Evolutionary conservation across 2,888 invertebrate species (phyloP).

Genomic region (Dyspetes luteomarginatus): DNA sequence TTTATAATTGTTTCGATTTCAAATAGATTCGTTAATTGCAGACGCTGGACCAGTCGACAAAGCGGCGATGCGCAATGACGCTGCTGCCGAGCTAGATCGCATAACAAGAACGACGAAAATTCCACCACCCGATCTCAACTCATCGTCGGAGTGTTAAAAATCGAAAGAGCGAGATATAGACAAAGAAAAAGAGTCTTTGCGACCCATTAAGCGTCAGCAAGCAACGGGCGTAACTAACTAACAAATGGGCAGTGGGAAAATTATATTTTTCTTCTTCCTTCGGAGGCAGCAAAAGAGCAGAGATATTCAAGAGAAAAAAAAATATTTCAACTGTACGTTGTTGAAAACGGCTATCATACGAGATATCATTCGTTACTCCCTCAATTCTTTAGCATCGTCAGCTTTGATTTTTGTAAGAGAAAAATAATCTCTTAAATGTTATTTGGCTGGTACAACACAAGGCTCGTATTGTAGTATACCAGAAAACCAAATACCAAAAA

Average conservation of each 20-base stretch:
- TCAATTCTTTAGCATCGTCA: conserved; percentile 45
- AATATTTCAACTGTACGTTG: conserved; percentile 8
- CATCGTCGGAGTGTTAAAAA: conserved; percentile 65
- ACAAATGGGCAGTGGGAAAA: conserved; percentile 26
- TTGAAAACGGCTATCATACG: conserved; percentile 32
- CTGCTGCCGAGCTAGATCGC: conserved; percentile 96
- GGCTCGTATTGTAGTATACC: conserved; percentile 14
- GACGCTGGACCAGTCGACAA: conserved; percentile 86
- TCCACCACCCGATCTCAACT: conserved; percentile 81
- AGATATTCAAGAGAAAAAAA: conserved; percentile 1
- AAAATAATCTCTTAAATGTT: background rate
- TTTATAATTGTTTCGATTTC: too few relatives aligned
- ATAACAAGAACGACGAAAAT: conserved; percentile 89
- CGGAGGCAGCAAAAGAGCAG: conserved; percentile 27
- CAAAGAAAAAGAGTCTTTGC: conserved; percentile 17
- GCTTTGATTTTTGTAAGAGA: conserved; percentile 2
- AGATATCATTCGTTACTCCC: conserved; percentile 19
- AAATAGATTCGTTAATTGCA: conserved; percentile 60
- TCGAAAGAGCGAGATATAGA: background rate
- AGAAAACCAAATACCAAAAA: conserved; percentile 8
- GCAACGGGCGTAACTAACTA: conserved; percentile 1
- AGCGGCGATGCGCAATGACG: conserved; percentile 92
- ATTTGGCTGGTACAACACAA: background rate
- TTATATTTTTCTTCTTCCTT: conserved; percentile 40
- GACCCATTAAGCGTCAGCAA: conserved; percentile 26